These are phyloP conservation scores for Cerceris rybyensis DNA, from an alignment of 2,888 invertebrate species.

Conservation along the genomic window DNA sequence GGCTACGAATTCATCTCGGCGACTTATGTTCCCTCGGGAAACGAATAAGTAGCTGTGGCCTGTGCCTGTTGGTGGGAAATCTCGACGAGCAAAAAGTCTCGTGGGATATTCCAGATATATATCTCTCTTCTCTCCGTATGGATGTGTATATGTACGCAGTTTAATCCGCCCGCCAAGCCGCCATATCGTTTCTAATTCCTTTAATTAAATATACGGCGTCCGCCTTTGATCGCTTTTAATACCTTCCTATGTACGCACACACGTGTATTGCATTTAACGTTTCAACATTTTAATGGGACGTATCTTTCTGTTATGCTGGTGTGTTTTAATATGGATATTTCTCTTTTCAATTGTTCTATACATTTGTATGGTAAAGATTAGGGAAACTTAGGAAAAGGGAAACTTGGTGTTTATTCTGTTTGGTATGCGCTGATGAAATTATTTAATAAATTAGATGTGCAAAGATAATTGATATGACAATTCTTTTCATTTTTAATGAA, in stretches of 20 bases:
- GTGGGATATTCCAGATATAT: slow-evolving; percentile 47
- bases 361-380: no score
- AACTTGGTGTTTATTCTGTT: not conserved
- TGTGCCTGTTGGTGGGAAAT: slow-evolving; percentile 57
- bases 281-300: not conserved
- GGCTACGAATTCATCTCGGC: slow-evolving; percentile 58
- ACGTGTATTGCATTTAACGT: not conserved
- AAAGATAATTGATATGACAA: no score
- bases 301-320: not conserved
- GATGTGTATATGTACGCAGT: not conserved
- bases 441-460: no score
- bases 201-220: slow-evolving; percentile 60
- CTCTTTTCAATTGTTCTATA: not conserved
- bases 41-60: slow-evolving; percentile 23
- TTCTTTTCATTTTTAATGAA: no score
- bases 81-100: slow-evolving; percentile 62
- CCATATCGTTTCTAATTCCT: slow-evolving; percentile 52
- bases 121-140: slow-evolving; percentile 8
- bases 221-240: slow-evolving; percentile 13
- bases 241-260: not conserved
- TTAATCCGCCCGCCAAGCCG: slow-evolving; percentile 49
- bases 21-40: slow-evolving; percentile 48
- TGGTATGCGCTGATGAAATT: no score
- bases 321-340: no score
- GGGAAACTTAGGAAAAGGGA: no score